A percentile compares a stretch with the other conserved stretches of the same genome.
Conservation (phyloP, 2,888 invertebrate genomes). For the Lumbricus terrestris region DNA sequence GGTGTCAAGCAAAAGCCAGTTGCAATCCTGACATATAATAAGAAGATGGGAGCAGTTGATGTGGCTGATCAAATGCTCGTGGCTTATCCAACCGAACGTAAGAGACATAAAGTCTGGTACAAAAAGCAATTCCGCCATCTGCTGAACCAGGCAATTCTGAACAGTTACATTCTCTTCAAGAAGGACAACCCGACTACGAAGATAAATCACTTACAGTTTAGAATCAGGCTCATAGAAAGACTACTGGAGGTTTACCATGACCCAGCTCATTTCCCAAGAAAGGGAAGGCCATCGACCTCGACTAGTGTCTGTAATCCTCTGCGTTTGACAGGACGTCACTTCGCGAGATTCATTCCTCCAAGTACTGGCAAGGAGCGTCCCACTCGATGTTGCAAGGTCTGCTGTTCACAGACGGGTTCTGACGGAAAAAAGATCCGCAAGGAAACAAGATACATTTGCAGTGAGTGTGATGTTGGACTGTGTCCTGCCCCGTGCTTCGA, state of each 20-base stretch:
- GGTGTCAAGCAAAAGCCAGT: not conserved
- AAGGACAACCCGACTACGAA: not conserved
- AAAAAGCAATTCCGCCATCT: not conserved
- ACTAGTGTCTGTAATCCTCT: no score
- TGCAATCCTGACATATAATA: not conserved
- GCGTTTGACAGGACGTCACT: no score
- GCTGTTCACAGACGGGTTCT: not conserved
- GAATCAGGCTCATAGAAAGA: not conserved
- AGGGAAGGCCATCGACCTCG: no score
- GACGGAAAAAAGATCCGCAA: not conserved
- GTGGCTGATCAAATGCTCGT: not conserved
- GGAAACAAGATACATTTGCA: not conserved
- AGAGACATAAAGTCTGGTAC: not conserved
- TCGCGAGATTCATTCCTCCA: no score
- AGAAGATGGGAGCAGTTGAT: not conserved
- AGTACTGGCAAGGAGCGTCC: no score
- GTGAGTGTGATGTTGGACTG: not conserved
- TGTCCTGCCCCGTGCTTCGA: not conserved
- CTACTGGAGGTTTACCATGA: no score
- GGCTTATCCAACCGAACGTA: not conserved
- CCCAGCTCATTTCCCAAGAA: no score
- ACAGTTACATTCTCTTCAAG: not conserved
- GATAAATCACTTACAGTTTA: not conserved
- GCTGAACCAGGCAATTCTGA: not conserved
- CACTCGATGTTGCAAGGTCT: not conserved